Percentiles rank a stretch among this genome's conserved stretches.
Evolutionary conservation across 2,888 invertebrate genomes (phyloP).

Genomic region (Cerastis leucographa): DNA sequence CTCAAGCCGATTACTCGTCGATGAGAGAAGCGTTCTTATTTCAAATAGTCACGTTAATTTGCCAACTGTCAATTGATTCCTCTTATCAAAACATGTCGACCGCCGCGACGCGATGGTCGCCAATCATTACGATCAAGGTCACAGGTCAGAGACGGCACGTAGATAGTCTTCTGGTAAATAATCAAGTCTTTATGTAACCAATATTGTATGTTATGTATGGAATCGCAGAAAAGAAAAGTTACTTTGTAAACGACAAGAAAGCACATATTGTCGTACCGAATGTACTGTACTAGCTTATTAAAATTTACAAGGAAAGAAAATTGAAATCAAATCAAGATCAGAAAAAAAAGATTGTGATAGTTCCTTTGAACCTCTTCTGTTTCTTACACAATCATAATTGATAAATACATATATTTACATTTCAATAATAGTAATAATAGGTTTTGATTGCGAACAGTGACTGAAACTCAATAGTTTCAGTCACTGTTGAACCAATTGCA

Average conservation of each 20-base stretch:
- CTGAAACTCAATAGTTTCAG: too few relatives aligned
- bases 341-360: background rate
- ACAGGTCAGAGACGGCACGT: conserved; percentile 38
- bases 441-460: background rate
- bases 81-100: conserved; percentile 51
- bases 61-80: conserved; percentile 45
- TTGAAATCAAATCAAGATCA: background rate
- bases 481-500: background rate
- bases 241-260: background rate
- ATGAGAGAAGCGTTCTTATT: conserved; percentile 9
- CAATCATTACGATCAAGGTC: conserved; percentile 57
- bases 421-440: too few relatives aligned
- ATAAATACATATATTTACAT: background rate
- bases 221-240: background rate
- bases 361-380: background rate
- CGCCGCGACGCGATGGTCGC: conserved; percentile 24
- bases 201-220: conserved; percentile 14
- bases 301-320: background rate
- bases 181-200: conserved; percentile 23
- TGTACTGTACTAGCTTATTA: background rate
- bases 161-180: conserved; percentile 35
- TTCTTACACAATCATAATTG: background rate
- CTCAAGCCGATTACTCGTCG: background rate
- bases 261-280: background rate
- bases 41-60: conserved; percentile 44